Base-by-base conservation (phyloP, 2,888 invertebrate genomes). In the Lasioglossum vierecki region DNA sequence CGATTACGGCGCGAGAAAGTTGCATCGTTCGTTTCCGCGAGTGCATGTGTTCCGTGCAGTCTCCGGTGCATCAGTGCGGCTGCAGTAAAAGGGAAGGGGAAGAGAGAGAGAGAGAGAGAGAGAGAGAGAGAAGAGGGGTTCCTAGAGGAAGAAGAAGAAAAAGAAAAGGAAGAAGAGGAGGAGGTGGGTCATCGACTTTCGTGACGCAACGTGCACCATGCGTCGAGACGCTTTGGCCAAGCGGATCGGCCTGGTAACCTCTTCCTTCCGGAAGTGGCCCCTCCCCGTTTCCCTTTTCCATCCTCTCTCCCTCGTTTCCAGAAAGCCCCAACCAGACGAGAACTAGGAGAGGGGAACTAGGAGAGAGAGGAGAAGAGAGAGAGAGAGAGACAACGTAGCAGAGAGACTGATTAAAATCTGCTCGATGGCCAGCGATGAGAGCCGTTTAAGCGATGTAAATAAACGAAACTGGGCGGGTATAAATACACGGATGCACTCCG, bases 161-260 rank as follows among this genome's bases (percentile, higher is more conserved):
- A 60, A 30, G 2, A 5, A 60, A n/a, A 60, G 39, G 70, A 39
- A 46, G 79, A 78, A 76, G 77, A 82, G 80, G 80, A 74, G 73
- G 84, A 81, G 80, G 85, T 86, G 89, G 91, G 91, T 91, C 91
- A 91, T 91, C 91, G 91, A 91, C 91, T 82, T 49, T 68, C 87
- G 80, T 88, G 90, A 90, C 87, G 89, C 83, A 89, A 91, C 90
- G 39, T 53, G 80, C 76, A 80, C 82, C 84, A 77, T 81, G 77
- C 88, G 86, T 77, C 82, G 80, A 79, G 84, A 84, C 83, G 80
- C 80, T 81, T 63, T 77, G 86, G 74, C 80, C 75, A 74, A 87
- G 89, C 81, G 86, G 79, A 88, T 88, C 90, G 89, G 71, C 87
- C 88, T 80, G 88, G 85, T 89, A 90, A 89, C 90, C 84, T 90